Evolutionary conservation across 2,113 vertebrate genomes (phyloP).

Genomic region (Nansenia antarctica): DNA sequence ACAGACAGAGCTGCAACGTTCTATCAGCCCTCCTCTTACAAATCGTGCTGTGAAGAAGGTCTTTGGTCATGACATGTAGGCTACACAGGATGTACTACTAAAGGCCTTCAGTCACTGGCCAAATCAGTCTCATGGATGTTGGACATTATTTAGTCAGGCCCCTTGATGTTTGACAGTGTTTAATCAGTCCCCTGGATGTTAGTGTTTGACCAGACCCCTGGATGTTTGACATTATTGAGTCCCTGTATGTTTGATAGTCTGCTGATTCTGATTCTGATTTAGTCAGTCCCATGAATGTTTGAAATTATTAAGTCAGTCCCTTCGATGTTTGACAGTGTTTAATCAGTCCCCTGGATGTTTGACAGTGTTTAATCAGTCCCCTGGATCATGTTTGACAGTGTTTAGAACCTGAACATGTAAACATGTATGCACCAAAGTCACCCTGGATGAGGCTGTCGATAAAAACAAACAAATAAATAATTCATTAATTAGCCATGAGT

Average conservation of each 20-base stretch:
- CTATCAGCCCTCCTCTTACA: no score
- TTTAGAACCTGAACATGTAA: conserved; percentile 52
- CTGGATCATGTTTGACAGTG: conserved; percentile 12
- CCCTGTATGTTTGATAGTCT: no score
- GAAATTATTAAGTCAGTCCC: no score
- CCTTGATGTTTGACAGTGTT: no score
- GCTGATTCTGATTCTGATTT: no score
- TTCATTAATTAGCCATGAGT: conserved; percentile 18
- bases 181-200: neutral
- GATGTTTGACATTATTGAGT: conserved; percentile 15
- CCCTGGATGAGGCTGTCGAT: conserved; percentile 32
- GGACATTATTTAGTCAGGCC: no score
- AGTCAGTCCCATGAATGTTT: no score
- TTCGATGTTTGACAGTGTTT: no score
- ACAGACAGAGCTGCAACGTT: conserved; percentile 52
- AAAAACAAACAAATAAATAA: conserved; percentile 64
- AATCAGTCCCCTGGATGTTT: neutral
- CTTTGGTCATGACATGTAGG: conserved; percentile 60
- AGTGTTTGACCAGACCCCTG: conserved; percentile 28
- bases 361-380: conserved; percentile 32
- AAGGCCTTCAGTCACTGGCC: conserved; percentile 18
- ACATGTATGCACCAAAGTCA: conserved; percentile 36
- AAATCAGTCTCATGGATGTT: no score
- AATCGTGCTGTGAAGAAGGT: conserved; percentile 51
- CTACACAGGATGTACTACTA: conserved; percentile 35